Percentiles rank a stretch among this genome's conserved stretches.
phyloP scores from a whole-genome alignment of 2,888 invertebrate species.

The Acleris sparsana region DNA sequence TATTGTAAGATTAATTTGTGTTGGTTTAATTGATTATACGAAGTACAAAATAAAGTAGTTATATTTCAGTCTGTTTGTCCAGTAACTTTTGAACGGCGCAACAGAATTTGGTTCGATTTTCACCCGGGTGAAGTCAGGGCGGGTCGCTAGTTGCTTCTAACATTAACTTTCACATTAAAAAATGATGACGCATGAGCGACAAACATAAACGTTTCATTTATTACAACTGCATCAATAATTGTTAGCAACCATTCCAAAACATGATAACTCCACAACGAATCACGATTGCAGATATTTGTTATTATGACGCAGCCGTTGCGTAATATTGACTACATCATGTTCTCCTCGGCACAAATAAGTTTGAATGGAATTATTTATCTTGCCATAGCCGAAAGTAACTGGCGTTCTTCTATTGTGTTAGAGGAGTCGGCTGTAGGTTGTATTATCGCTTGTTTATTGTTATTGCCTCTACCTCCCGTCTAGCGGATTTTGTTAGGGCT shows the following conservation, averaged over 20 bases:
- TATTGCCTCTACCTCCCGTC: constrained; percentile 48
- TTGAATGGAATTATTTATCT: constrained; percentile 56
- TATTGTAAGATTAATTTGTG: background rate
- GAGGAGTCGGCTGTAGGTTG: constrained; percentile 42
- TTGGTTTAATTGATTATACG: background rate
- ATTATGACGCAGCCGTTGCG: constrained; percentile 49
- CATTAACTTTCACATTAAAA: no score
- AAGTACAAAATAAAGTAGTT: no score
- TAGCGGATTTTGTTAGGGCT: constrained; percentile 51
- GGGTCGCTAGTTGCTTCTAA: no score
- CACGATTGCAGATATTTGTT: constrained; percentile 42
- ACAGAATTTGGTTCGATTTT: no score
- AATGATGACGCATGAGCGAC: no score
- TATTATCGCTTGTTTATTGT: constrained; percentile 43
- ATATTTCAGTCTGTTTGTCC: no score
- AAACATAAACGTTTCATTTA: constrained; percentile 3
- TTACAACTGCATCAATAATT: background rate
- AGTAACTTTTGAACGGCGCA: no score
- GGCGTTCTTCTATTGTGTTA: constrained; percentile 50
- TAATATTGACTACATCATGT: constrained; percentile 47
- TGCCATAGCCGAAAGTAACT: constrained; percentile 43
- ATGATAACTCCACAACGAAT: constrained; percentile 11
- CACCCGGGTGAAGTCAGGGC: no score
- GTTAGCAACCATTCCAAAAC: constrained; percentile 7
- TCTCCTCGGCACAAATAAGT: constrained; percentile 47